Evolutionary conservation across 2,888 invertebrate species (phyloP).

Genomic region (Hypercompe scribonia): DNA sequence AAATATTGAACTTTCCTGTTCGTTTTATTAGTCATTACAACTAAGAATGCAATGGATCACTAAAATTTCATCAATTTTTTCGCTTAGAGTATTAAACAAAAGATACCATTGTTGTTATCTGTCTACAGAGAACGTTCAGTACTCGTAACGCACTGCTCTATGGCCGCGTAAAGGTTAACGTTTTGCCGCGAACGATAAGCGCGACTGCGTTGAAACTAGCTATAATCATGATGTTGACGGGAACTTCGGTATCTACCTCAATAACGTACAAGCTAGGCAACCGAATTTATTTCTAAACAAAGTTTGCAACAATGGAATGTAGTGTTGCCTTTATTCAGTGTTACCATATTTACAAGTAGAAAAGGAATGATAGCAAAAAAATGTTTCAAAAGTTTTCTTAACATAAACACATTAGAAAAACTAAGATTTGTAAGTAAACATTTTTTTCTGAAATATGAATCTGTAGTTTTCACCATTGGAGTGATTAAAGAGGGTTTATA

Average conservation of each 20-base stretch:
- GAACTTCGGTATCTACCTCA: background rate
- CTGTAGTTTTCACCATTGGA: too few relatives aligned
- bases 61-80: background rate
- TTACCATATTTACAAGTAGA: background rate
- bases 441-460: too few relatives aligned
- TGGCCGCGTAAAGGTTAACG: background rate
- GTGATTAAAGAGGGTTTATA: too few relatives aligned
- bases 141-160: background rate
- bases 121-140: background rate
- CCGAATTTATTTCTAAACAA: background rate
- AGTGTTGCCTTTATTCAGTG: background rate
- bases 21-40: slow-evolving; percentile 53
- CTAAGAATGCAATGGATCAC: background rate
- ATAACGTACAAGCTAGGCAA: background rate
- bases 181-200: slow-evolving; percentile 1
- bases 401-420: too few relatives aligned
- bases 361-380: background rate
- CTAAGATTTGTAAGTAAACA: too few relatives aligned
- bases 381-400: too few relatives aligned
- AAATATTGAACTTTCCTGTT: slow-evolving; percentile 78
- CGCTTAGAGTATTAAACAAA: background rate
- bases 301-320: background rate
- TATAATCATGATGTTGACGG: background rate
- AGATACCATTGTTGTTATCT: slow-evolving; percentile 1
- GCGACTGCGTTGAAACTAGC: background rate